A percentile compares a stretch with the other conserved stretches of the same genome.
Evolutionary conservation across 2,888 invertebrate species (phyloP).

Genomic region (Eupithecia vulgata): DNA sequence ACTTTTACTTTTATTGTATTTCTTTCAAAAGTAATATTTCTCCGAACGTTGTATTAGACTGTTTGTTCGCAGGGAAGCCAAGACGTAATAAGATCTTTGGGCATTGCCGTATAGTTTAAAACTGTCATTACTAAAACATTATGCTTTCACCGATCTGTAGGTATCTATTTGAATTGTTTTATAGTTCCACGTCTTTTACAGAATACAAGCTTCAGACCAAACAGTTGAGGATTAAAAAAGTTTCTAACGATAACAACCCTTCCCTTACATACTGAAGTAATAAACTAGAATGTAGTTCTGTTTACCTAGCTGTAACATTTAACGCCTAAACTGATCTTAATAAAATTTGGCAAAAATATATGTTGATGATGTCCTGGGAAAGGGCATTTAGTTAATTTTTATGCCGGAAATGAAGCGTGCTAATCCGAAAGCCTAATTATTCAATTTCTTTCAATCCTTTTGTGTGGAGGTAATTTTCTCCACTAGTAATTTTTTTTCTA

Average conservation of each 20-base stretch:
- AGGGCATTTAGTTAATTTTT: neutral
- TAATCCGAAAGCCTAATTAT: no score
- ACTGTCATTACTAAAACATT: slow-evolving; percentile 36
- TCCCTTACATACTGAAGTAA: no score
- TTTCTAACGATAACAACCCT: no score
- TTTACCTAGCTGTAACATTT: neutral
- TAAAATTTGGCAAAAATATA: neutral
- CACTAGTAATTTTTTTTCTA: neutral
- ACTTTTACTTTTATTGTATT: no score
- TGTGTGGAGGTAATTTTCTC: neutral
- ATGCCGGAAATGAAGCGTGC: neutral
- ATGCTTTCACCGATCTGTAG: slow-evolving; percentile 28
- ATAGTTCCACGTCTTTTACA: slow-evolving; percentile 2
- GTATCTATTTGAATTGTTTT: slow-evolving; percentile 27
- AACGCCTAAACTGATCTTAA: neutral
- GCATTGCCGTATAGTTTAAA: slow-evolving; percentile 18
- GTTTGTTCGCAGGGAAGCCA: no score
- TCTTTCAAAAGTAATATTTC: no score
- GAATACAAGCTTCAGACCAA: neutral
- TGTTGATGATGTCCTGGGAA: neutral
- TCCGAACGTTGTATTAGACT: no score
- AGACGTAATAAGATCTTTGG: slow-evolving; percentile 13
- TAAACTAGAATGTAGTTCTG: no score
- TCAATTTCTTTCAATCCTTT: neutral
- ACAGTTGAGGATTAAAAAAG: neutral